Base-by-base conservation (phyloP, 2,797 vertebrate species). In the Carcharodon carcharias region DNA sequence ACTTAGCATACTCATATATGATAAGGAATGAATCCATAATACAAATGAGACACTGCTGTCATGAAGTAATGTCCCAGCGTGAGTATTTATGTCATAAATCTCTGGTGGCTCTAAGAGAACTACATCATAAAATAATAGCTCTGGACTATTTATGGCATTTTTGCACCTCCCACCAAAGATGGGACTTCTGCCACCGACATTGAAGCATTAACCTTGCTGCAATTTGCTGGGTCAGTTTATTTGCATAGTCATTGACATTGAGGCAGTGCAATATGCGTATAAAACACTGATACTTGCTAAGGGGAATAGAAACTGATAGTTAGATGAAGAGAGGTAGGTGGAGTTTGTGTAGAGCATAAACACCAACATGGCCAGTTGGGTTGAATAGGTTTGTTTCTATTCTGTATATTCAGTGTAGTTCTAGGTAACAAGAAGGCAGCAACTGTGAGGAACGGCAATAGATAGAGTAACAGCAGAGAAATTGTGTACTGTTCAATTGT, bases 51-150 rank as follows among this genome's bases (percentile, higher is more conserved):
- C 65, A 21, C 16, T 67, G 3, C 16, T 92, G 63, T 92, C 56
- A 21, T 61, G 58, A 92, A 92, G 16, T 61, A n/a, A 35, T 65
- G 16, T 61, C 56, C 31, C 89, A 21, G 4, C n/a, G 31, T 92
- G 89, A 63, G 58, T 92, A 85, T 65, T 92, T 61, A n/a, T 92
- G 58, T 92, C 31, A 65, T n/a, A 92, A 92, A 92, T 92, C 58
- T 63, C 14, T 92, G 89, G 58, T n/a, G 16, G 58, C 56, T 16
- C 28, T 85, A 45, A 50, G 82, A 85, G 82, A 85, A 50, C 45
- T 63, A 21, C 16, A 65, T 61, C 35, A 63, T 63, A 92, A 92
- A 65, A 65, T 92, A 61, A 92, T 63, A 63, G 56, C 89, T 61
- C 58, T 16, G 61, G 71, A 31, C 71, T 16, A 82, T 21, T 82